A percentile compares a stretch with the other conserved stretches of the same genome.
These are phyloP conservation scores for Poicephalus gulielmi DNA, from an alignment of 2,113 vertebrate genomes.

Conservation along the genomic window DNA sequence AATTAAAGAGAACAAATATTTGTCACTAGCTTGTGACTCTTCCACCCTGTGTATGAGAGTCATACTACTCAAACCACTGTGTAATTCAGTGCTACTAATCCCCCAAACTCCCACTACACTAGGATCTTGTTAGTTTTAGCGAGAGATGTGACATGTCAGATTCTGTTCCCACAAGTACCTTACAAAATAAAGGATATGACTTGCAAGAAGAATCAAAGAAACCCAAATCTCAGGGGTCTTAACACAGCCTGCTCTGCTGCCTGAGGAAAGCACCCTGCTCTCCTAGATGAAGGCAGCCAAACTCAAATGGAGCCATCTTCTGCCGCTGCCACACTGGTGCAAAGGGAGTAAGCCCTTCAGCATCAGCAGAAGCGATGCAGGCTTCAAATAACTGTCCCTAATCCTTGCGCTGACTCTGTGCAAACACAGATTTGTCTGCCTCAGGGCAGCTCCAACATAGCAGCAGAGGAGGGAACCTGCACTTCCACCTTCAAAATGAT, in stretches of 20 bases:
- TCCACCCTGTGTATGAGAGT: not conserved
- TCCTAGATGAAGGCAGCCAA: not conserved
- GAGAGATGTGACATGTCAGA: not conserved
- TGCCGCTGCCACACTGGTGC: not conserved
- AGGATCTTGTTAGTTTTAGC: not conserved
- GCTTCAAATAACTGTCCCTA: not conserved
- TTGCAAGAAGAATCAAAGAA: not conserved
- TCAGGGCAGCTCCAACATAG: not conserved
- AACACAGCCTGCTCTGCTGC: not conserved
- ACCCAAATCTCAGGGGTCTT: not conserved
- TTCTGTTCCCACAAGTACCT: not conserved
- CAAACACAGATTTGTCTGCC: not conserved
- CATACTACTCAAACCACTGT: not conserved
- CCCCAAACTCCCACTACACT: not conserved
- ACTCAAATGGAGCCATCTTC: not conserved
- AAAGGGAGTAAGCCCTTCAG: not conserved
- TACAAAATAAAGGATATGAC: not conserved
- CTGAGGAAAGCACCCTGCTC: not conserved
- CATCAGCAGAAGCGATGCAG: not conserved
- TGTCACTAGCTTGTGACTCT: slow-evolving; percentile 45
- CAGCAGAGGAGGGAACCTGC: not conserved
- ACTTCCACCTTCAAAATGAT: not conserved
- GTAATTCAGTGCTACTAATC: slow-evolving; percentile 27
- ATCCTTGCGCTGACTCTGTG: not conserved
- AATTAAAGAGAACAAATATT: slow-evolving; percentile 55